Conservation (phyloP, 1,140 invertebrate genomes). For the Caenorhabditis briggsae region DNA sequence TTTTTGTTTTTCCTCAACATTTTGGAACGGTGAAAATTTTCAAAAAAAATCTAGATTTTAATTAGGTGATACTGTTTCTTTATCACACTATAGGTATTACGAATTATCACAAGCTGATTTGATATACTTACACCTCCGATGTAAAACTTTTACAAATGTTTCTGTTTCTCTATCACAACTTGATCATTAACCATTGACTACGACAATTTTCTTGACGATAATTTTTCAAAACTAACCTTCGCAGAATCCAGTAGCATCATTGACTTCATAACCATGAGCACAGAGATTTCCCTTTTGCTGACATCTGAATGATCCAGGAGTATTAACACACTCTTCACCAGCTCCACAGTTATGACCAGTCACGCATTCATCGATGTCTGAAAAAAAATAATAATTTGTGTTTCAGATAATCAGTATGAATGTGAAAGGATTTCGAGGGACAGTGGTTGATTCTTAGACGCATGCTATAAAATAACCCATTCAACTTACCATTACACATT, state of each 20-base stretch:
- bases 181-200: background rate
- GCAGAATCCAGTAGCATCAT: constrained; percentile 75
- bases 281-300: constrained; percentile 76
- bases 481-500: constrained; percentile 80
- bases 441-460: background rate
- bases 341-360: constrained; percentile 81
- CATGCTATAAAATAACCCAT: background rate
- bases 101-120: too few species aligned
- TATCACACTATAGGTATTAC: too few species aligned
- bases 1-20: too few species aligned
- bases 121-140: too few species aligned
- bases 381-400: background rate
- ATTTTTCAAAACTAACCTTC: constrained; percentile 63
- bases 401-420: too few species aligned
- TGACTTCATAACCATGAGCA: constrained; percentile 72
- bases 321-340: constrained; percentile 90
- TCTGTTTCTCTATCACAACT: background rate
- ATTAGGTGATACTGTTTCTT: too few species aligned
- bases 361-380: constrained; percentile 91
- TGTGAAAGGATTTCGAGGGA: too few species aligned
- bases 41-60: too few species aligned
- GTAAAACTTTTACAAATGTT: too few species aligned
- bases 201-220: too few species aligned
- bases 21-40: too few species aligned
- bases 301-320: constrained; percentile 83